Base-by-base conservation (phyloP, 2,113 vertebrate species). In the Oplegnathus fasciatus region DNA sequence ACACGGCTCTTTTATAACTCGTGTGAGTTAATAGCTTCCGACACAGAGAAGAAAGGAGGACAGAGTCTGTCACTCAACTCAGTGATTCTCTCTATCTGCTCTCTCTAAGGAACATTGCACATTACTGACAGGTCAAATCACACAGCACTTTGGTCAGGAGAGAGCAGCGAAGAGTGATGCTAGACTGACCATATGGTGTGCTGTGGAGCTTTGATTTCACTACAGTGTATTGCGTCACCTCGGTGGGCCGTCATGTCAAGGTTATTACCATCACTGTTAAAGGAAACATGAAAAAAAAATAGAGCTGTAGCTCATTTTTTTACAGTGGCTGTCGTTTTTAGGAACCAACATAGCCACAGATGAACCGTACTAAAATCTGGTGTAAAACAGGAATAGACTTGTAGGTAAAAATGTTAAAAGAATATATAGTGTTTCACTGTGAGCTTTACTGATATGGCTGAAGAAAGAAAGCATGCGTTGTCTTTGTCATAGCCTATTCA, bases 91-190 rank as follows among this genome's bases (percentile, higher is more conserved):
- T 60, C 44, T 46, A 10, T 66, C 55, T 18, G 6, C 75, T 34
- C 62, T 37, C 34, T 37, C 34, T 6, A 71, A 83, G 75, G 58
- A 69, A 83, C 68, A n/a, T 57, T 76, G 76, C 71, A 30, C 75
- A 66, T 87, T 84, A 89, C 44, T 74, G 55, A 90, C 74, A 86
- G 86, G 78, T 91, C 90, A 89, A 66, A 65, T 79, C 88, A 65
- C 83, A 44, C 60, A 46, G 73, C 34, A 75, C 80, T 86, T 55
- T 69, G 32, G 78, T 68, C 86, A 76, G 28, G 48, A 62, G 80
- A 68, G 80, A 76, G 66, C 57, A 64, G 57, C 58, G n/a, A 30
- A 30, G 65, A 68, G 65, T 61, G 78, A 61, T 55, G 70, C 62
- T 60, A 55, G 40, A 26, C 40, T 20, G 40, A 60, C 66, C 82